Conservation (phyloP, 2,797 vertebrate species). For the Scolopax rusticola region DNA sequence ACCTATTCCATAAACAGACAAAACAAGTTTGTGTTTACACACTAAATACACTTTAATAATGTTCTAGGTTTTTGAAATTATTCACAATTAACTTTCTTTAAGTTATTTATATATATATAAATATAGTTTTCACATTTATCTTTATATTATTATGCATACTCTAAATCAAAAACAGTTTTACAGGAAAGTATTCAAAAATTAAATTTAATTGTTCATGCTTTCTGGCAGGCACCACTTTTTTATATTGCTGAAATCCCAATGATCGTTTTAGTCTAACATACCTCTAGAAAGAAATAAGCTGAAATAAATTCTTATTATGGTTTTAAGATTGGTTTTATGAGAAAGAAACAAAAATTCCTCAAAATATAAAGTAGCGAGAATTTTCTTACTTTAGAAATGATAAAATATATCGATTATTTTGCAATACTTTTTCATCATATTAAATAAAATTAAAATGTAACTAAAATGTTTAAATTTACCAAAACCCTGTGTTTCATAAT, state of each 20-base stretch:
- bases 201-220: not conserved
- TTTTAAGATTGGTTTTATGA: not conserved
- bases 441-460: not conserved
- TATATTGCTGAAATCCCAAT: not conserved
- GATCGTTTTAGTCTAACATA: not conserved
- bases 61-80: not conserved
- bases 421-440: not conserved
- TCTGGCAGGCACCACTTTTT: not conserved
- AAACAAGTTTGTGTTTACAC: not conserved
- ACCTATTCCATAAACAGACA: not conserved
- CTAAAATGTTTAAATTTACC: not conserved
- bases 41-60: not conserved
- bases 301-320: not conserved
- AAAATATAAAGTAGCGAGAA: not conserved
- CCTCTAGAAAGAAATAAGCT: not conserved
- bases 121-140: not conserved
- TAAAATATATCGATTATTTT: not conserved
- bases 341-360: not conserved
- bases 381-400: not conserved
- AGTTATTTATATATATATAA: not conserved
- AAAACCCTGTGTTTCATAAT: not conserved
- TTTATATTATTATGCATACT: not conserved
- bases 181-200: not conserved
- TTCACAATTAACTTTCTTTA: not conserved
- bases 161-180: not conserved